Base-by-base conservation (phyloP, 1,140 invertebrate species). In the Megalopta genalis region DNA sequence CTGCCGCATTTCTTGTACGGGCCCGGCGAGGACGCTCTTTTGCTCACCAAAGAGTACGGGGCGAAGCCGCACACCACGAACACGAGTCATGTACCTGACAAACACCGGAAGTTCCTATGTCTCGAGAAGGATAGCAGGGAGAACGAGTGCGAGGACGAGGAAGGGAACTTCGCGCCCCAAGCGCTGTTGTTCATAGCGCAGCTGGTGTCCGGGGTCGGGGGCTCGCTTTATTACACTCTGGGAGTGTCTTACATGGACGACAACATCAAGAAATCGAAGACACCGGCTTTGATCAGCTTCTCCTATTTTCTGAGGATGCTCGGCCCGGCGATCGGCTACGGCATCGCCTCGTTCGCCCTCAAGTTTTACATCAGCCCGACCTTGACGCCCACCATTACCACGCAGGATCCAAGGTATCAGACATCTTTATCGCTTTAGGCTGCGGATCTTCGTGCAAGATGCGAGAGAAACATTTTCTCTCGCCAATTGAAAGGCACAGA, bases 1-100 rank as follows among this genome's bases (percentile, higher is more conserved):
- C 83, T 96, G 1, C 96, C 96, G 4, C 96, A 97, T 83, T 94
- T 96, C 70, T 90, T 97, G 6, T 97, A 96, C 82, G 96, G 96
- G 0, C 94, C 95, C 23, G 96, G 96, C 2, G 92, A 95, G 25
- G 95, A 96, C 84, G 95, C 95, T 0, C 87, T 96, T 18, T 88
- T 93, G 37, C 88, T 96, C 54, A 96, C 95, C 0, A 90, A 93
- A 54, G 96, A 96, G 85, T 95, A 95, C 80, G 94, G 94, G 0
- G 89, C 91, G 0, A 87, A 88, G 25, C 25, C 84, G n/a, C 62
- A 60, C 3, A 1, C 52, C 5, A 70, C 71, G 8, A 90, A 88
- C 37, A 10, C 70, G 1, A 88, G 78, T 49, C 25, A 59, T 3
- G 67, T 89, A 14, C 77, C 81, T 10, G 90, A 91, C 9, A 91